A percentile compares a stretch with the other conserved stretches of the same genome.
phyloP scores from a whole-genome alignment of 2,113 vertebrate species.

The Scartelaos histophorus region DNA sequence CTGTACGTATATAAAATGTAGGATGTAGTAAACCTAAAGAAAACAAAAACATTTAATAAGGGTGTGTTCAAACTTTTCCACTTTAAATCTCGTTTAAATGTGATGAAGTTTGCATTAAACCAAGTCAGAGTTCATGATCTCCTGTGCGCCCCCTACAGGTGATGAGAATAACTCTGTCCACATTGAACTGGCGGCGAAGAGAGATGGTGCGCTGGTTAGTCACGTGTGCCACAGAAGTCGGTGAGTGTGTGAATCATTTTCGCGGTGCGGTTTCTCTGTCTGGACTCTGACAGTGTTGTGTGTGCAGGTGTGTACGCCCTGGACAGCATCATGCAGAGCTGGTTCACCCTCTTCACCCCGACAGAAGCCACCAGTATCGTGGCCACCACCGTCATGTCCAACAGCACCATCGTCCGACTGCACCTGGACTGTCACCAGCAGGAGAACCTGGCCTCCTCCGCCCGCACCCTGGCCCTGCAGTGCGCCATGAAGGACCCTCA shows the following conservation, averaged over 20 bases:
- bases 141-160: slow-evolving; percentile 75
- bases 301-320: slow-evolving; percentile 87
- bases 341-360: slow-evolving; percentile 98
- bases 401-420: slow-evolving; percentile 94
- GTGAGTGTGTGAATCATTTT: slow-evolving; percentile 75
- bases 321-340: slow-evolving; percentile 98
- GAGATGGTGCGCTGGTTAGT: slow-evolving; percentile 99
- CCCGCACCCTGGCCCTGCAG: slow-evolving; percentile 93
- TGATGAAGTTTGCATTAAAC: too few relatives aligned
- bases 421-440: slow-evolving; percentile 96
- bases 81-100: too few relatives aligned
- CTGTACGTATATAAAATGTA: too few relatives aligned
- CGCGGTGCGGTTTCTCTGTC: background rate
- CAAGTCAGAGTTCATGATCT: background rate
- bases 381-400: slow-evolving; percentile 95
- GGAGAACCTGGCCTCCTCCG: slow-evolving; percentile 95
- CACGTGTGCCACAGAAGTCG: slow-evolving; percentile 98
- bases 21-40: too few relatives aligned
- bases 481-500: slow-evolving; percentile 99
- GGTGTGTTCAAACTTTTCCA: too few relatives aligned
- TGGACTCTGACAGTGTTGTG: background rate
- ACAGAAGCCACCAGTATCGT: slow-evolving; percentile 98
- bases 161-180: slow-evolving; percentile 98
- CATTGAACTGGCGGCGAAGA: slow-evolving; percentile 96
- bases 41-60: too few relatives aligned